Evolutionary conservation across 2,888 invertebrate genomes (phyloP), one percentile per base, ranked within the genome.

Genomic region (Chrysolina americana): DNA sequence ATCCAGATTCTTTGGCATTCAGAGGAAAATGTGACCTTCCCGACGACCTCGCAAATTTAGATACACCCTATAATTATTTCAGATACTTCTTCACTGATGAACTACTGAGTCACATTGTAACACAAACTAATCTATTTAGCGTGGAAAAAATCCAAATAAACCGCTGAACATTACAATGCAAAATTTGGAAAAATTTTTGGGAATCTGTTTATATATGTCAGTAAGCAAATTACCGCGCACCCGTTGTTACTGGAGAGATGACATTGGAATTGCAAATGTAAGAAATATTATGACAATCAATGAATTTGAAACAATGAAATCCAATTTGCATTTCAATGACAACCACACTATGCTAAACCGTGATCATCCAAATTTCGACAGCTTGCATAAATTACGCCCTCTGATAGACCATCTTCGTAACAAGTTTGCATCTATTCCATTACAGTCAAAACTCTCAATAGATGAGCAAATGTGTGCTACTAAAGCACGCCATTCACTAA

Each of bases 71-170:
- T 28, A 28, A n/a, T n/a, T n/a, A n/a, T n/a, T n/a, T n/a, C n/a
- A n/a, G n/a, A n/a, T n/a, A n/a, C n/a, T n/a, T n/a, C 48, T 48
- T 48, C 48, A 48, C 48, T 13, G n/a, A n/a, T 48, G 48, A 48
- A 48, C 15, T 48, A 48, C 48, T 48, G 48, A n/a, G 6, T 15
- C 48, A 48, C 15, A 48, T 48, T 13, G 15, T 15, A 15, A 15
- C 10, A 13, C 48, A 48, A 48, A 48, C 48, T 48, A n/a, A 48
- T 48, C 15, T 48, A 48, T 48, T 48, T 15, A 48, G 48, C 15
- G 15, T 15, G 10, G 2, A n/a, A 48, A 48, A 48, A 48, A 48
- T 48, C n/a, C 48, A 13, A n/a, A 48, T 48, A n/a, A 48, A 48
- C 48, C 48, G 15, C 2, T 48, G 15, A 48, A 10, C 10, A 15